A percentile compares a stretch with the other conserved stretches of the same genome.
phyloP scores from a whole-genome alignment of 2,113 vertebrate genomes.

The Pholis gunnellus region DNA sequence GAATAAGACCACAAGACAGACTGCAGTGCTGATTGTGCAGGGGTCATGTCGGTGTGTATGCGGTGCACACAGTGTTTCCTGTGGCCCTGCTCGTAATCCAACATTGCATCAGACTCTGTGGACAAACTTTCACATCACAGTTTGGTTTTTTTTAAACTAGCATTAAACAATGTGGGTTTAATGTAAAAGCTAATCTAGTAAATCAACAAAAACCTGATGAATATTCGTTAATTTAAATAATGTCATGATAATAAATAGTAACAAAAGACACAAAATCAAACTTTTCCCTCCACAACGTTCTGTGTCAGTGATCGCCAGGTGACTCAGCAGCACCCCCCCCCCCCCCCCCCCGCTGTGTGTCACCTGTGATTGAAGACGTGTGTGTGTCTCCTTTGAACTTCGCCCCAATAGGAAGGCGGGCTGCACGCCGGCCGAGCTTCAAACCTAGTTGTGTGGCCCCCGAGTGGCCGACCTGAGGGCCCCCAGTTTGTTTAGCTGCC shows the following conservation, averaged over 20 bases:
- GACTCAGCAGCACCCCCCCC: slow-evolving; percentile 32
- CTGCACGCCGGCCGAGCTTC: slow-evolving; percentile 12
- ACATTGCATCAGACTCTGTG: neutral
- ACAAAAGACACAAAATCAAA: neutral
- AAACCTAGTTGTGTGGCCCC: slow-evolving; percentile 41
- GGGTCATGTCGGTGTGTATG: too few species aligned
- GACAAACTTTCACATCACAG: neutral
- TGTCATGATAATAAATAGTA: too few species aligned
- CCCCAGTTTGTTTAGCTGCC: slow-evolving; percentile 70
- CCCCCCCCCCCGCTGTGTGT: neutral
- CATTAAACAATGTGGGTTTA: neutral
- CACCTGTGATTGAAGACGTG: slow-evolving; percentile 32
- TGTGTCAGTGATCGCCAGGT: slow-evolving; percentile 8
- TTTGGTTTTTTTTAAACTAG: neutral
- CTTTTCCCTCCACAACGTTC: neutral
- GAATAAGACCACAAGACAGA: too few species aligned
- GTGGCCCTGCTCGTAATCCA: neutral
- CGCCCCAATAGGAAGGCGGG: slow-evolving; percentile 32
- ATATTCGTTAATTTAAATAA: too few species aligned
- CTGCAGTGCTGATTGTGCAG: too few species aligned
- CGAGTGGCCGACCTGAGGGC: slow-evolving; percentile 55
- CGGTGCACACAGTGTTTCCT: neutral
- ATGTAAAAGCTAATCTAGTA: too few species aligned
- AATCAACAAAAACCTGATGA: too few species aligned
- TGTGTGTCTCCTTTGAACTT: slow-evolving; percentile 57